Evolutionary conservation across 1,140 invertebrate species (phyloP).

Genomic region (Spodoptera frugiperda): DNA sequence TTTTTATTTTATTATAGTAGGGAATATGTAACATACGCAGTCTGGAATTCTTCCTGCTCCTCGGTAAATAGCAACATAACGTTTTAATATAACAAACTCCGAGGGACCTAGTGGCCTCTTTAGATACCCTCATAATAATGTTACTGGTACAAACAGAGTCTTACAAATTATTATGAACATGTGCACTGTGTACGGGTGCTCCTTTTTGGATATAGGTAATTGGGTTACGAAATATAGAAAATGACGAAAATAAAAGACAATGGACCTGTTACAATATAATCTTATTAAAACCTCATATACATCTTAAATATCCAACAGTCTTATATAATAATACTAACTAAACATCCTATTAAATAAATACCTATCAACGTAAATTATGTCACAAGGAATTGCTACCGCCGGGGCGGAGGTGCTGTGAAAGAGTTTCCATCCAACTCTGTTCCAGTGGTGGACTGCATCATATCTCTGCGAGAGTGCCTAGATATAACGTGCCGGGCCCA

Average conservation of each 20-base stretch:
- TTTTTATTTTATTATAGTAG: too few species aligned
- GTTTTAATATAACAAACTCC: too few species aligned
- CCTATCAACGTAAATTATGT: conserved; percentile 37
- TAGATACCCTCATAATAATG: too few species aligned
- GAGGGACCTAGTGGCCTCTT: too few species aligned
- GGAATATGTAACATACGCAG: too few species aligned
- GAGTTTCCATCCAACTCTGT: conserved; percentile 71
- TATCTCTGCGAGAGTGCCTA: conserved; percentile 57
- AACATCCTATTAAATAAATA: conserved; percentile 54
- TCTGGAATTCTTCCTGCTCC: too few species aligned
- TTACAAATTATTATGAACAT: too few species aligned
- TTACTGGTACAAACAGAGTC: too few species aligned
- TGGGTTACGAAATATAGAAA: too few species aligned
- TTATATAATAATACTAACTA: conserved; percentile 55
- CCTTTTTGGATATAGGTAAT: too few species aligned
- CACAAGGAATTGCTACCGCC: conserved; percentile 44
- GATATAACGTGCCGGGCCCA: conserved; percentile 70
- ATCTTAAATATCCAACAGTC: conserved; percentile 59
- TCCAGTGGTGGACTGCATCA: conserved; percentile 59
- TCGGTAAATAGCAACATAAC: too few species aligned
- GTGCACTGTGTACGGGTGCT: too few species aligned
- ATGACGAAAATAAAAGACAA: neutral
- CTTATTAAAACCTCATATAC: conserved; percentile 53
- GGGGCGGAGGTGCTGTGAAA: conserved; percentile 64
- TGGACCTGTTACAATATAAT: conserved; percentile 47